Base-by-base conservation (phyloP, 1,140 invertebrate species). In the Samia ricini region DNA sequence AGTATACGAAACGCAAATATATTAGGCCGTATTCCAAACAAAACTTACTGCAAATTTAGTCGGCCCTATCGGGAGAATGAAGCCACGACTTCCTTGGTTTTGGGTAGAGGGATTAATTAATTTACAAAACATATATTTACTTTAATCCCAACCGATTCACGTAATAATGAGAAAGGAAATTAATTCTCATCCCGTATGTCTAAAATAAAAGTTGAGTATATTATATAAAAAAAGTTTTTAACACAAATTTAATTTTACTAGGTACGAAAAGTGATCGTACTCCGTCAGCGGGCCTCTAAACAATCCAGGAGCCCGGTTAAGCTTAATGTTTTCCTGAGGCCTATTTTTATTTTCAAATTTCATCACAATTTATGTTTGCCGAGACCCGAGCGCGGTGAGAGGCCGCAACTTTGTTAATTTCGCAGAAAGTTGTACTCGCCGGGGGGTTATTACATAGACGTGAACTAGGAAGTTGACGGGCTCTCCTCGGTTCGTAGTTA, bases 301-400 rank as follows among this genome's bases (percentile, higher is more conserved):
- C 58, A 71, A 63, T 62, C 48, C 36, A 62, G 59, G n/a, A n/a
- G n/a, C 26, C 59, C 56, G 60, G 60, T 65, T 69, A 68, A 67
- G 33, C 33, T 42, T 42, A 42, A 42, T 15, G 69, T 63, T 69
- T 72, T 72, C 64, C 57, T 21, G 29, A 22, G 49, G 68, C 65
- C 68, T 73, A 73, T 73, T 73, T 70, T 73, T 73, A 70, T 73
- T 73, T 73, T 70, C 56, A 67, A 73, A 73, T 73, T 73, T 70
- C 71, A 70, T 70, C 71, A 70, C 71, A 70, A 73, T 73, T 70
- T 67, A 70, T 69, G 68, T 68, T 65, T 22, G 50, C 55, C 55
- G 61, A 62, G 67, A 70, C 64, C 60, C 71, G 52, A 59, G 56
- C 52, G 54, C 54, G 60, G 56, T 42, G 33, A 42, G 67, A 64